Conservation (phyloP, 1,140 invertebrate species). For the Chymomyza costata region DNA sequence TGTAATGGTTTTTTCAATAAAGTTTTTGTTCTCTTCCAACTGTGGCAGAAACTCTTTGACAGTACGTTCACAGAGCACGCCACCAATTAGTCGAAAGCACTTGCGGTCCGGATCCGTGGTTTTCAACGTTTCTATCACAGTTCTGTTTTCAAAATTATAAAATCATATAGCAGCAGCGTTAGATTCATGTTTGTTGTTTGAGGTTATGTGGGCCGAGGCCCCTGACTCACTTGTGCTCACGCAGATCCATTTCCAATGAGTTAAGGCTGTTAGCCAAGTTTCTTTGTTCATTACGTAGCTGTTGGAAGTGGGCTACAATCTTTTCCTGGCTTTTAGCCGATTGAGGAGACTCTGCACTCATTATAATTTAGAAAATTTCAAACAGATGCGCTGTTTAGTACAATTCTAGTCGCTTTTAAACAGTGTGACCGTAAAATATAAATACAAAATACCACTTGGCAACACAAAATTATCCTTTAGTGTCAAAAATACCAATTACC, state of each 20-base stretch:
- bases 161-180: not conserved
- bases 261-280: slow-evolving; percentile 89
- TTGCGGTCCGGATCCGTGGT: slow-evolving; percentile 89
- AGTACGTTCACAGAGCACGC: slow-evolving; percentile 93
- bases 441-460: not conserved
- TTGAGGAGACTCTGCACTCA: slow-evolving; percentile 55
- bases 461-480: too few species aligned
- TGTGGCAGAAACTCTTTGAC: slow-evolving; percentile 94
- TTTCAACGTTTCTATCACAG: slow-evolving; percentile 95
- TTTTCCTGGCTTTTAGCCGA: slow-evolving; percentile 79
- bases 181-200: slow-evolving; percentile 29
- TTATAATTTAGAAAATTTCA: slow-evolving; percentile 34
- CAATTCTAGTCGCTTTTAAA: slow-evolving; percentile 26
- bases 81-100: slow-evolving; percentile 95
- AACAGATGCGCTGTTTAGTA: slow-evolving; percentile 39
- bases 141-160: slow-evolving; percentile 78
- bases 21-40: slow-evolving; percentile 87
- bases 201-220: slow-evolving; percentile 22
- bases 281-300: slow-evolving; percentile 90
- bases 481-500: too few species aligned
- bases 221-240: slow-evolving; percentile 92
- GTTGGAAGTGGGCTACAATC: slow-evolving; percentile 90
- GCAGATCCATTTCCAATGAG: slow-evolving; percentile 94
- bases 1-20: slow-evolving; percentile 87
- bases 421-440: slow-evolving; percentile 14